Conservation (phyloP, 2,797 vertebrate genomes). For the Acanthornis magna region DNA sequence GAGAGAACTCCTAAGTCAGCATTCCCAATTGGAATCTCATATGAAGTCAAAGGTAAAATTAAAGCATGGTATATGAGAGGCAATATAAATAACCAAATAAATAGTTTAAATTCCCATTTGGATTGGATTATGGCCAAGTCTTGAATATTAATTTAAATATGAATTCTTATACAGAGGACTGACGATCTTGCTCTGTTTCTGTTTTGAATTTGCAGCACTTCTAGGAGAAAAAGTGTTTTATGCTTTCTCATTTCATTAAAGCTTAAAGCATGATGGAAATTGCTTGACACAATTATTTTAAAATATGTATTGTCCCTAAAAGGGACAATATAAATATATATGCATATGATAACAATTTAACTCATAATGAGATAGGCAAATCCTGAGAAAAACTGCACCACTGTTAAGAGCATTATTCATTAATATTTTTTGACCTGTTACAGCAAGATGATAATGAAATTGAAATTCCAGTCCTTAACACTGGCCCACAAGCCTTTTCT, state of each 20-base stretch:
- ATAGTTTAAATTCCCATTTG: background rate
- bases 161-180: background rate
- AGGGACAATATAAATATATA: background rate
- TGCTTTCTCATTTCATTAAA: background rate
- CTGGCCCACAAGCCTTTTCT: background rate
- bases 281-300: background rate
- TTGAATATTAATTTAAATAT: background rate
- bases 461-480: background rate
- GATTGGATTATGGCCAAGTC: background rate
- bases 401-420: background rate
- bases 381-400: background rate
- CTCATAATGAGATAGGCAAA: background rate
- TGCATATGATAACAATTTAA: background rate
- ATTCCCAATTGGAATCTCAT: background rate
- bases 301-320: background rate
- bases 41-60: background rate
- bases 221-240: background rate
- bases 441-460: background rate
- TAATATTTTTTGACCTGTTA: background rate
- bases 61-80: background rate
- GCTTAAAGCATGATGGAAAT: background rate
- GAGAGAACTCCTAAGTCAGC: background rate
- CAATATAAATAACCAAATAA: background rate
- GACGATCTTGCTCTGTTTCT: background rate
- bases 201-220: background rate